Base-by-base conservation (phyloP, 2,888 invertebrate genomes). In the Anarsia innoxiella region DNA sequence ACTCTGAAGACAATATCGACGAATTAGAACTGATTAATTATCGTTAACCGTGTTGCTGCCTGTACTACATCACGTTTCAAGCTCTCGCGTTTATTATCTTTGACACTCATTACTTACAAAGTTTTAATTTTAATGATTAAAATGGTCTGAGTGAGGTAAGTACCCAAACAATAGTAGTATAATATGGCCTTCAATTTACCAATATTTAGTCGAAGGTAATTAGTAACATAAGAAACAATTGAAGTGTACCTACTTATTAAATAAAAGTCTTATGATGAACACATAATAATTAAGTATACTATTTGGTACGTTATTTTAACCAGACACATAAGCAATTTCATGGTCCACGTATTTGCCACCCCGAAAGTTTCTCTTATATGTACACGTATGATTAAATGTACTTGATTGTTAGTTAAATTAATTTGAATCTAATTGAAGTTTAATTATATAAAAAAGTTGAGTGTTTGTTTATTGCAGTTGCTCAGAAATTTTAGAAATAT, bases 141-240 rank as follows among this genome's bases (percentile, higher is more conserved):
- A 8, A 39, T 41, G 28, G 35, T 33, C 40, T 33, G 42, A 45
- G 39, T 46, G 44, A 45, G 47, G 47, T 45, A 45, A 43, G 44
- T 48, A 45, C 39, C 44, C 44, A 50, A 44, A 50, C 49, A 49
- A 49, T 51, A 51, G 52, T 51, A 51, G 56, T 53, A 61, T 51
- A 54, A 60, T 55, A 67, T 66, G 66, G 73, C 74, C 75, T 74
- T 62, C 49, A 64, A 59, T 58, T 59, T 61, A 56, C 49, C 54
- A 60, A 25, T 48, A 46, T 53, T 49, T 60, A 66, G 46, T 41
- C 54, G 52, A 56, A 59, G 49, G 56, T 61, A 57, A 56, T 62
- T 68, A 71, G 72, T 68, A 62, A 64, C 49, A 59, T 73, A 73
- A 69, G 67, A 60, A 66, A 63, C 64, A 65, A 59, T 61, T 57